Evolutionary conservation across 2,113 vertebrate species (phyloP), one percentile per base, ranked within the genome.

Genomic region (Mus spicilegus): DNA sequence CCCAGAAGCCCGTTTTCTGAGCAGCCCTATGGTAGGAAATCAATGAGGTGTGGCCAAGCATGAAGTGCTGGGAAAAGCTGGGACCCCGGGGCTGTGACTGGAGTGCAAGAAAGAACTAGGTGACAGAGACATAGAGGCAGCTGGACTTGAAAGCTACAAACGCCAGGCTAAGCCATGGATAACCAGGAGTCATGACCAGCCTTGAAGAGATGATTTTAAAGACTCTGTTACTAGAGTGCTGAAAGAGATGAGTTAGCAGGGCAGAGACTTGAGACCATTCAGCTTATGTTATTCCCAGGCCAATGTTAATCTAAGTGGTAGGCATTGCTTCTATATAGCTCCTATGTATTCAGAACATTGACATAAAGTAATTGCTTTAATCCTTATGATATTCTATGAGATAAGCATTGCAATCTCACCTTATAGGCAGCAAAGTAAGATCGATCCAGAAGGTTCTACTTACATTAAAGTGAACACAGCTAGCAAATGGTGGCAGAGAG

Each of bases 1-100:
- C 61, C 91, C 81, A 46, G 93, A 96, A 95, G 72, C 51, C 58
- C 56, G 42, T 24, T 80, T 84, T 92, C 86, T 73, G 42, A 39
- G 67, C 46, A 91, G 13, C 7, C 67, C 63, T 4, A 19, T 7
- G 58, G 85, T 3, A 20, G 67, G 81, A 94, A 93, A 39, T 61
- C 1, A 1, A 4, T 61, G 89, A 67, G 22, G 6, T 56, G 36
- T 4, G 49, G 72, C 22, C 80, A 61, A 73, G 49, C 49, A 17
- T 22, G 1, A 76, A 30, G 2, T 4, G 1, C 75, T 75, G 46
- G 56, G 11, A 93, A 91, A 90, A 73, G 65, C 94, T 9, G 39
- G 78, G 65, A 51, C 33, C 10, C 4, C 36, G 28, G 46, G 77
- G 39, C 49, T 67, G 28, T 2, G 30, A 22, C 9, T 2, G 8